These are phyloP conservation scores for Amorpha juglandis DNA, from an alignment of 2,888 invertebrate species.

Conservation along the genomic window DNA sequence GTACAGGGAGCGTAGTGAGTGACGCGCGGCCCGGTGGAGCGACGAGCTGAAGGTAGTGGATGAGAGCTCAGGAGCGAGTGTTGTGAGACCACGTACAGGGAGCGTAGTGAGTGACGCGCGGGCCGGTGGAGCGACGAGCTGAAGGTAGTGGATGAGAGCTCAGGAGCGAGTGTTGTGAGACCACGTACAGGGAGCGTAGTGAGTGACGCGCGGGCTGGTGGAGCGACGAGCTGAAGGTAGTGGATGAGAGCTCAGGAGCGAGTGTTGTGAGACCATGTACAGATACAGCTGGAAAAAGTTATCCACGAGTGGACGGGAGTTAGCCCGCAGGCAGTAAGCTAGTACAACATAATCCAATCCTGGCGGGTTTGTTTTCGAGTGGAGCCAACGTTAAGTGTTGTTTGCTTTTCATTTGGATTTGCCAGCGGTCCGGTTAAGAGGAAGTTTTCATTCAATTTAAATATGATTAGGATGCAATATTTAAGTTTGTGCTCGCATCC, in stretches of 20 bases:
- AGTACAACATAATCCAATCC: conserved; percentile 27
- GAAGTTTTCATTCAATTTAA: conserved; percentile 31
- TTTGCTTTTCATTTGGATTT: conserved; percentile 67
- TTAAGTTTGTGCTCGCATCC: conserved; percentile 6
- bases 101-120: conserved; percentile 15
- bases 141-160: conserved; percentile 20
- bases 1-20: not conserved
- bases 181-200: not conserved
- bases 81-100: conserved; percentile 20
- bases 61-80: conserved; percentile 18
- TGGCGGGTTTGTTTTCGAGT: conserved; percentile 32
- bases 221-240: not conserved
- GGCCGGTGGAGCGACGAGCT: conserved; percentile 16
- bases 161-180: conserved; percentile 14
- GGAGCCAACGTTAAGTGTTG: conserved; percentile 48
- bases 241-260: too few species aligned
- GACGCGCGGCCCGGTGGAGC: conserved; percentile 5
- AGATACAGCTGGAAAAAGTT: not conserved
- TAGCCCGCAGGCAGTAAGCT: conserved; percentile 7
- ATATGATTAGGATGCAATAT: conserved; percentile 26
- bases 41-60: conserved; percentile 17
- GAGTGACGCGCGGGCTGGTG: conserved; percentile 8
- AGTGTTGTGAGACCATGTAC: too few species aligned
- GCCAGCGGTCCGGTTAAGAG: conserved; percentile 43
- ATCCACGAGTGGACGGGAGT: not conserved